Conservation (phyloP, 2,888 invertebrate species). For the Ophioninae sp. region DNA sequence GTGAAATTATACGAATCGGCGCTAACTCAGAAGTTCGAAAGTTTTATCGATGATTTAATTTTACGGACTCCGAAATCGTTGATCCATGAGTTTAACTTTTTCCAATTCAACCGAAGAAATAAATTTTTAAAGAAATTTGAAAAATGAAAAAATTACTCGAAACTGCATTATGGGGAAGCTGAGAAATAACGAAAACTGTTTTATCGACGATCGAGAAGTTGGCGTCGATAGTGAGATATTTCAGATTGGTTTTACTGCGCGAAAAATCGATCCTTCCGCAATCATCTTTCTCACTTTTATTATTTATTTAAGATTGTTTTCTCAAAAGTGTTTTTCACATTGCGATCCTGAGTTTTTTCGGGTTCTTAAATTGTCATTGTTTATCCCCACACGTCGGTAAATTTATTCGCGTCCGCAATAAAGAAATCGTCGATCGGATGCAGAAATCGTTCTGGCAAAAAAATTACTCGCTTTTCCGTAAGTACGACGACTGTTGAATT, state of each 20-base stretch:
- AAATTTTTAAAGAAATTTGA: not conserved
- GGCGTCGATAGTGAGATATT: not conserved
- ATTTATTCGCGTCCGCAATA: slow-evolving; percentile 71
- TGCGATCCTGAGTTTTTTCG: slow-evolving; percentile 70
- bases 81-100: too few species aligned
- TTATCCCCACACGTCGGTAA: slow-evolving; percentile 69
- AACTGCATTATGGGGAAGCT: not conserved
- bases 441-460: slow-evolving; percentile 72
- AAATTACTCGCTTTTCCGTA: slow-evolving; percentile 66
- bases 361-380: slow-evolving; percentile 71
- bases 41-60: too few species aligned
- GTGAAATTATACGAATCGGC: too few species aligned
- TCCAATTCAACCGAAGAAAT: too few species aligned
- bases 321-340: slow-evolving; percentile 56
- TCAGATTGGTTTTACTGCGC: not conserved
- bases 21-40: too few species aligned
- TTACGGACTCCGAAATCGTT: too few species aligned
- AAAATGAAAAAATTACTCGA: not conserved
- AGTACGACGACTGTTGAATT: slow-evolving; percentile 76
- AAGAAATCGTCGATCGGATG: slow-evolving; percentile 74
- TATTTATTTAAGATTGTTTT: not conserved
- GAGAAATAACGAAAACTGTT: not conserved
- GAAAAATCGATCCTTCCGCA: not conserved
- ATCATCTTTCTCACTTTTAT: not conserved
- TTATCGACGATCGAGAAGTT: not conserved